These are phyloP conservation scores for Urocynchramus pylzowi DNA, from an alignment of 2,113 vertebrate genomes.

Conservation along the genomic window DNA sequence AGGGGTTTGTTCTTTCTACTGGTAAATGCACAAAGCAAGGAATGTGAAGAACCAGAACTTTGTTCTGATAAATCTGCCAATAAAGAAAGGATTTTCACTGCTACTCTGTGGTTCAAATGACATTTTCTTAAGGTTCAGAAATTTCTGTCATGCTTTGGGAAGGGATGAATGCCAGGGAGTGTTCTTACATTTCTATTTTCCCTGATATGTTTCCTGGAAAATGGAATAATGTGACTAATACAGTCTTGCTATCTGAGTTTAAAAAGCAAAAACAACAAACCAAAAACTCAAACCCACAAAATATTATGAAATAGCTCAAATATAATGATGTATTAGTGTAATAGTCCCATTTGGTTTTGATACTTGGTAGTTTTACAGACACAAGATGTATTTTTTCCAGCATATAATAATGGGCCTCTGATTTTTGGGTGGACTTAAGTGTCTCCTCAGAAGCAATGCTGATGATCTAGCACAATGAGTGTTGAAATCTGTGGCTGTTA, in stretches of 20 bases:
- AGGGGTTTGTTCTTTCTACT: background rate
- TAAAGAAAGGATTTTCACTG: background rate
- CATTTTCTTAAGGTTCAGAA: background rate
- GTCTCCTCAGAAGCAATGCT: background rate
- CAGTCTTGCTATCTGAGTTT: background rate
- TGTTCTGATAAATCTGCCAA: background rate
- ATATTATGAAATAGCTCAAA: background rate
- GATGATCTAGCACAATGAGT: accelerated
- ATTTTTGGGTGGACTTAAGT: background rate
- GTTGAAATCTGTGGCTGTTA: background rate
- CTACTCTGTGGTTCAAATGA: background rate
- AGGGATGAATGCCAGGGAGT: background rate
- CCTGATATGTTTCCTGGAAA: background rate
- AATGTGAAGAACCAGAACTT: background rate
- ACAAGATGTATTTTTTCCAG: background rate
- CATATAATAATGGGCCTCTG: background rate
- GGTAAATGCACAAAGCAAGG: background rate
- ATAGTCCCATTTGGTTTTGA: background rate
- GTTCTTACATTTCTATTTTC: background rate
- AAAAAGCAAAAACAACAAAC: background rate
- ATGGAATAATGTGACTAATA: background rate
- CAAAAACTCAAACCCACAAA: background rate
- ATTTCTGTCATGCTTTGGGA: background rate
- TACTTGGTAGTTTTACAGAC: background rate
- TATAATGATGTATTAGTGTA: background rate